phyloP scores from a whole-genome alignment of 2,113 vertebrate genomes.

The Tachycineta bicolor region DNA sequence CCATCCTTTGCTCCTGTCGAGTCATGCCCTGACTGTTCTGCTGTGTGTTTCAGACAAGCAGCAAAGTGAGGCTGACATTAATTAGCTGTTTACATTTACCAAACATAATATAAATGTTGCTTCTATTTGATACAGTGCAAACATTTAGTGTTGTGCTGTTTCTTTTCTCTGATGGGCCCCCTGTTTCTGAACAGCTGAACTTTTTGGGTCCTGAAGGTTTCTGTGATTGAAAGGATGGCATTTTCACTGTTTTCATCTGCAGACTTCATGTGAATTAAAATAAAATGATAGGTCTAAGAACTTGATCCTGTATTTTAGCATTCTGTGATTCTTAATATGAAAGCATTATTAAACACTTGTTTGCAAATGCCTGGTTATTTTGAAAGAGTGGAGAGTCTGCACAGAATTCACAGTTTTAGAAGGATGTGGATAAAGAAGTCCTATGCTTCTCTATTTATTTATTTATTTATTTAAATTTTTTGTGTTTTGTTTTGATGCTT shows the following conservation, averaged over 20 bases:
- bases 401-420: background rate
- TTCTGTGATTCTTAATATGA: background rate
- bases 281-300: background rate
- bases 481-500: background rate
- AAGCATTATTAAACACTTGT: background rate
- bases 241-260: background rate
- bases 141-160: background rate
- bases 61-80: background rate
- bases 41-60: background rate
- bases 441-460: background rate
- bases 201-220: background rate
- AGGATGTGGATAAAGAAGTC: background rate
- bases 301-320: background rate
- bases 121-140: background rate
- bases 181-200: background rate
- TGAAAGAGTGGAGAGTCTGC: background rate
- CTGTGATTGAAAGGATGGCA: background rate
- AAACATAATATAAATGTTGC: background rate
- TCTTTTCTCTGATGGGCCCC: background rate
- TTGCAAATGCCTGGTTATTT: background rate
- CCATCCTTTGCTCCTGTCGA: background rate
- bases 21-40: background rate
- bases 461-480: background rate
- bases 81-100: constrained; percentile 24
- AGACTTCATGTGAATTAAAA: background rate